Percentiles rank a stretch among this genome's conserved stretches.
These are phyloP conservation scores for Indicator indicator DNA, from an alignment of 2,113 vertebrate species.

Conservation along the genomic window DNA sequence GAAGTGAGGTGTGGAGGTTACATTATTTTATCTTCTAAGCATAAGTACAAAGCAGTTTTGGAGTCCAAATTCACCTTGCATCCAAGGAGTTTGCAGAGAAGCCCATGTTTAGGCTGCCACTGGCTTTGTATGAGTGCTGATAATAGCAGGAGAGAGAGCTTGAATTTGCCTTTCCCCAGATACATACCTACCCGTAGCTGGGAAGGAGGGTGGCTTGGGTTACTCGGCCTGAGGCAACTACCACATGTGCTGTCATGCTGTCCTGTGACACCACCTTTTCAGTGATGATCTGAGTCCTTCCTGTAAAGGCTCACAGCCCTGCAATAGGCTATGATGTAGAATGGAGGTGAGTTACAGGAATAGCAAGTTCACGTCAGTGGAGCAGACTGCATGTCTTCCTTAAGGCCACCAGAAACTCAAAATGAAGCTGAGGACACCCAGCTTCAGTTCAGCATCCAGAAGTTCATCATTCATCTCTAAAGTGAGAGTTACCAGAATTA, in stretches of 20 bases:
- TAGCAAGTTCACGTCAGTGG: neutral
- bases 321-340: neutral
- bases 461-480: neutral
- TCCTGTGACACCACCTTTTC: neutral
- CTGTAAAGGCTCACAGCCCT: neutral
- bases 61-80: neutral
- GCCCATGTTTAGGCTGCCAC: neutral
- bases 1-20: neutral
- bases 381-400: neutral
- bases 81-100: neutral
- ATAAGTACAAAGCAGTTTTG: neutral
- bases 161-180: neutral
- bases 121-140: neutral
- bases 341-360: neutral
- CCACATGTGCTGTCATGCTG: neutral
- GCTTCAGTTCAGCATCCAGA: neutral
- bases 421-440: neutral
- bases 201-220: neutral
- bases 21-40: neutral
- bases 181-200: neutral
- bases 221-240: neutral
- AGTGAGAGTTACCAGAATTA: neutral
- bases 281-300: neutral
- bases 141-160: neutral
- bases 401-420: neutral